Evolutionary conservation across 2,888 invertebrate genomes (phyloP).

Genomic region (Phyto melanocephala): DNA sequence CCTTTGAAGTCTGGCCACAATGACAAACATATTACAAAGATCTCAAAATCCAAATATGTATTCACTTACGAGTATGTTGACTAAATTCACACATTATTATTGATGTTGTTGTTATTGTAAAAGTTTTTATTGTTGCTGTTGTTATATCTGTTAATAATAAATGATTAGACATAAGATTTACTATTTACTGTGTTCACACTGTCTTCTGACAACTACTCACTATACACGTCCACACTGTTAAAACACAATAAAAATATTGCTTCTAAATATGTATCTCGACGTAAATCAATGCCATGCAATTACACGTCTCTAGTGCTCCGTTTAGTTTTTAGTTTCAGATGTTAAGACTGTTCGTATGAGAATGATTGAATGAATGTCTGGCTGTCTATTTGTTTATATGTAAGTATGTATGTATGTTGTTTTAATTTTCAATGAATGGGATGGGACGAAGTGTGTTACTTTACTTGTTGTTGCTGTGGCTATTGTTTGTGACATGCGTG

Average conservation of each 20-base stretch:
- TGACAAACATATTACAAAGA: constrained; percentile 16
- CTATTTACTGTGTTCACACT: constrained; percentile 22
- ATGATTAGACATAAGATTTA: constrained; percentile 52
- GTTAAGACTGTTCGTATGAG: neutral
- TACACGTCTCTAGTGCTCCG: constrained; percentile 8
- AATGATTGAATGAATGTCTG: neutral
- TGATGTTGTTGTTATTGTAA: neutral
- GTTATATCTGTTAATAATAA: constrained; percentile 35
- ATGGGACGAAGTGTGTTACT: neutral
- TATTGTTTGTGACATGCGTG: constrained; percentile 54
- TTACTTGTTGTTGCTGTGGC: neutral
- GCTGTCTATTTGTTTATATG: neutral
- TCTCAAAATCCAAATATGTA: constrained; percentile 16
- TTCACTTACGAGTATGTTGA: too few species aligned
- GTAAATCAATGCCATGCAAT: constrained; percentile 31
- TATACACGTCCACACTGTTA: neutral
- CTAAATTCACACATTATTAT: constrained; percentile 51
- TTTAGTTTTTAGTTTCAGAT: constrained; percentile 1
- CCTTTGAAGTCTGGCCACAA: constrained; percentile 2
- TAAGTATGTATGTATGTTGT: neutral
- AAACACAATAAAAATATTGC: neutral
- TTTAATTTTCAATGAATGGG: neutral
- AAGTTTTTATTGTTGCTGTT: neutral
- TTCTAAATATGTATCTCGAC: neutral
- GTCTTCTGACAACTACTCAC: neutral